Conservation (phyloP, 2,113 vertebrate genomes). For the Hassar affinis region DNA sequence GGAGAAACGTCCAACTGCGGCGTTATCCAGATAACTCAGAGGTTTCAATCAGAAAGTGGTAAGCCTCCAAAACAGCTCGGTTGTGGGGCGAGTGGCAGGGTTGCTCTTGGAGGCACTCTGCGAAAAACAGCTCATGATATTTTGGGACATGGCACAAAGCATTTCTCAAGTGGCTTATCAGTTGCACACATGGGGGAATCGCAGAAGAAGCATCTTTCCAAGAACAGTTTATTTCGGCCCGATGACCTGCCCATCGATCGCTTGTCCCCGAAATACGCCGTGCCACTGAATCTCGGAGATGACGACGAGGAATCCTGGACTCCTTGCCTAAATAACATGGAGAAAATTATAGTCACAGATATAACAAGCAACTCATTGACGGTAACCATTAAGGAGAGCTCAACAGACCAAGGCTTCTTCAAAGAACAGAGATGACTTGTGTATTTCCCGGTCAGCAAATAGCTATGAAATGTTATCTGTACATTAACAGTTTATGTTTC, state of each 20-base stretch:
- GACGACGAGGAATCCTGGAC: slow-evolving; percentile 81
- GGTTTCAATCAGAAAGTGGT: slow-evolving; percentile 76
- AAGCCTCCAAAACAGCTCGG: slow-evolving; percentile 46
- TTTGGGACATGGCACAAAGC: slow-evolving; percentile 64
- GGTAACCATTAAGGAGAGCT: slow-evolving; percentile 95
- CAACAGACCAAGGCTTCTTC: slow-evolving; percentile 96
- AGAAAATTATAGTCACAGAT: slow-evolving; percentile 93
- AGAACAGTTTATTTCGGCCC: slow-evolving; percentile 40
- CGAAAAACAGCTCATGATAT: slow-evolving; percentile 32
- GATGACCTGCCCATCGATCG: slow-evolving; percentile 22
- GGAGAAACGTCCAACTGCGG: slow-evolving; percentile 71
- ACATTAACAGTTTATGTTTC: slow-evolving; percentile 53
- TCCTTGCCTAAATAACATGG: slow-evolving; percentile 83
- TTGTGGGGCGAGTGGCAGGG: slow-evolving; percentile 35
- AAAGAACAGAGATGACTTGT: slow-evolving; percentile 85
- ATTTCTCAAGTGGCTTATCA: slow-evolving; percentile 69
- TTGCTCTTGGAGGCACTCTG: slow-evolving; percentile 19
- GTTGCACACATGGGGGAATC: slow-evolving; percentile 54
- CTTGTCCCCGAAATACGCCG: slow-evolving; percentile 70
- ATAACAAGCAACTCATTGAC: slow-evolving; percentile 96
- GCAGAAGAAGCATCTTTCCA: slow-evolving; percentile 63
- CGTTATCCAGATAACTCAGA: slow-evolving; percentile 81
- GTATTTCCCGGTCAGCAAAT: slow-evolving; percentile 2
- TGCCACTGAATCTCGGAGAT: slow-evolving; percentile 75
- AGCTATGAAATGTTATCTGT: slow-evolving; percentile 29